Evolutionary conservation across 2,113 vertebrate genomes (phyloP).

Genomic region (Phalacrocorax aristotelis): DNA sequence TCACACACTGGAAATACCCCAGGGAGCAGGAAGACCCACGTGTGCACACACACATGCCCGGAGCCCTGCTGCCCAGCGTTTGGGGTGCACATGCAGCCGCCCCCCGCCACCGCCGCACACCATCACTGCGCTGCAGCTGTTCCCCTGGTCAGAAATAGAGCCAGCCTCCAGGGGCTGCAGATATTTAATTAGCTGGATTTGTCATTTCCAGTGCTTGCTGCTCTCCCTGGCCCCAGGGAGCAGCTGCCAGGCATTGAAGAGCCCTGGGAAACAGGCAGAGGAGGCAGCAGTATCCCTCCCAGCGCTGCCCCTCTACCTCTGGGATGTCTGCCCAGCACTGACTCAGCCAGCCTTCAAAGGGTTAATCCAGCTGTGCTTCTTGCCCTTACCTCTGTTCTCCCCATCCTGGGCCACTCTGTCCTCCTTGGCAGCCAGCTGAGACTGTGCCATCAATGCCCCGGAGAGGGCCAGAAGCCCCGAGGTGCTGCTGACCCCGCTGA

Average conservation of each 20-base stretch:
- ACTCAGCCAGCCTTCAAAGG: background rate
- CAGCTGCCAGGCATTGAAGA: background rate
- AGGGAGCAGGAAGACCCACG: background rate
- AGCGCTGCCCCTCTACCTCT: background rate
- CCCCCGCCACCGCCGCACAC: rapidly evolving
- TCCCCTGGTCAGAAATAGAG: background rate
- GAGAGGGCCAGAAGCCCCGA: constrained; percentile 82
- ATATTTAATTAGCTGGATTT: background rate
- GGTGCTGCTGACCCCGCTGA: constrained; percentile 76
- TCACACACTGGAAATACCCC: background rate
- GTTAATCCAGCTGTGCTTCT: background rate
- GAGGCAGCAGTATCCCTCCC: background rate
- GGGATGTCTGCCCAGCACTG: background rate
- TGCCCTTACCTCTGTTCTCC: constrained; percentile 81
- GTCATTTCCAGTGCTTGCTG: rapidly evolving
- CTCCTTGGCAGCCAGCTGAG: constrained; percentile 83
- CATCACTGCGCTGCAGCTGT: background rate
- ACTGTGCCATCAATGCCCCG: constrained; percentile 79
- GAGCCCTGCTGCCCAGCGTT: background rate
- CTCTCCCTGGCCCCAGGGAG: background rate
- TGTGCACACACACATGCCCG: too few species aligned
- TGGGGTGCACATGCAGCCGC: background rate
- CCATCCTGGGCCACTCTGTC: constrained; percentile 80
- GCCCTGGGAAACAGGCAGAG: background rate
- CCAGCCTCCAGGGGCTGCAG: background rate